Evolutionary conservation across 1,140 invertebrate genomes (phyloP), one percentile per base, ranked within the genome.

Genomic region (Drosophila arawakana): DNA sequence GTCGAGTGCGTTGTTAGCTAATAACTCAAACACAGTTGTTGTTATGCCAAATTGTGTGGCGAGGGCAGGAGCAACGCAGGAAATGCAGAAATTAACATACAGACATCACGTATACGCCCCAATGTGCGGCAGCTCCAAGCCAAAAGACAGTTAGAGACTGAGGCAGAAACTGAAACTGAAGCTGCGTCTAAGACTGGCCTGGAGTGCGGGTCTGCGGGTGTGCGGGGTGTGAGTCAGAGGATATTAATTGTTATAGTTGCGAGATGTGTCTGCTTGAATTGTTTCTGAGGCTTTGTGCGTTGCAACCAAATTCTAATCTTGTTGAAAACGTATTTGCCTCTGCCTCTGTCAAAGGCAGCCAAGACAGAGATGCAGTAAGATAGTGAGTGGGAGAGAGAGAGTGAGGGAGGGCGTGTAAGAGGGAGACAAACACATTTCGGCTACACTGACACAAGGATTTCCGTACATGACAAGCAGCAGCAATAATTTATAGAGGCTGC

Each of bases 191-290:
- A 21, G 18, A 21, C 18, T 21, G 18, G 18, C 18, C 18, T 30
- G 9, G 21, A 11, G 47, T 30, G 21, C 10, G 21, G 13, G 50
- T 9, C 30, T 30, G 30, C n/a, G 30, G 25, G 25, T 3, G 3
- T 30, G 25, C 7, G 7, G 50, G 15, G 50, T 15, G 1, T 35
- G 50, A 35, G 50, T 41, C 41, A 41, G 35, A 89, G 84, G 81
- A 89, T 89, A 89, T 89, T 89, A 89, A 89, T 89, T 89, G 84
- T 90, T 90, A 90, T 84, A 90, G 84, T 89, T 89, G 80, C 84
- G 84, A 89, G 78, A 81, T 89, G 85, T 89, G 71, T 89, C 84
- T 89, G 84, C 85, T 89, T 80, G 81, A 89, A 89, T 89, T 89
- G 84, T 89, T 89, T 82, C 80, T 89, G 85, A 84, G 75, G 84